Conservation (phyloP, 2,888 invertebrate genomes). For the Ptilodon capucinus region DNA sequence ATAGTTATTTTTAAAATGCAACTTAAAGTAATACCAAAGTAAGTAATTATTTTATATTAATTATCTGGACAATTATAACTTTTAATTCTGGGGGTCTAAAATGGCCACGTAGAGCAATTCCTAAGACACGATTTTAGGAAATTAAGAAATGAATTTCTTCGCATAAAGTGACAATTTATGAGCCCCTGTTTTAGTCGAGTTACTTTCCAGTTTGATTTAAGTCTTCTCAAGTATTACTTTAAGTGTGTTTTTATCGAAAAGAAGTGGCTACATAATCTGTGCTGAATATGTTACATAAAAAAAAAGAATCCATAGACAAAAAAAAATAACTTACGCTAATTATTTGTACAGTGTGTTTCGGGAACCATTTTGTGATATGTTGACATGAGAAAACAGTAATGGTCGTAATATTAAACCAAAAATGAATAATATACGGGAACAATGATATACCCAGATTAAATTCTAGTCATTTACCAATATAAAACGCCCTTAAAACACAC, state of each 20-base stretch:
- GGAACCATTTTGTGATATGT: conserved; percentile 2
- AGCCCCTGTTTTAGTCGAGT: too few species aligned
- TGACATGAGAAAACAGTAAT: not conserved
- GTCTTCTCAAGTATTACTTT: not conserved
- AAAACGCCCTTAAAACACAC: conserved; percentile 29
- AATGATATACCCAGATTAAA: not conserved
- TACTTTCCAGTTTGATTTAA: not conserved
- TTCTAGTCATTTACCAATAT: conserved; percentile 6
- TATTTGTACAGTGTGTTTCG: conserved; percentile 14
- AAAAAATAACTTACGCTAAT: conserved; percentile 16
- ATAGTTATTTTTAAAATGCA: conserved; percentile 22
- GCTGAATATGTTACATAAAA: conserved; percentile 22
- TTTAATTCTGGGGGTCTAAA: too few species aligned
- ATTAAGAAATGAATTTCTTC: too few species aligned
- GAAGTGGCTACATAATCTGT: conserved; percentile 13
- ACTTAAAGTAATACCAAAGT: conserved; percentile 4
- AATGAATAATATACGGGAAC: not conserved
- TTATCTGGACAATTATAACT: too few species aligned
- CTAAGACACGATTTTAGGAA: too few species aligned
- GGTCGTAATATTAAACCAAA: not conserved
- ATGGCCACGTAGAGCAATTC: too few species aligned
- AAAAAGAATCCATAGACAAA: conserved; percentile 15
- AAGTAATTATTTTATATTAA: too few species aligned
- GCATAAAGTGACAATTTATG: too few species aligned
- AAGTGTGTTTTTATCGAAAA: too few species aligned